phyloP scores from a whole-genome alignment of 2,797 vertebrate genomes.

The Emys orbicularis region DNA sequence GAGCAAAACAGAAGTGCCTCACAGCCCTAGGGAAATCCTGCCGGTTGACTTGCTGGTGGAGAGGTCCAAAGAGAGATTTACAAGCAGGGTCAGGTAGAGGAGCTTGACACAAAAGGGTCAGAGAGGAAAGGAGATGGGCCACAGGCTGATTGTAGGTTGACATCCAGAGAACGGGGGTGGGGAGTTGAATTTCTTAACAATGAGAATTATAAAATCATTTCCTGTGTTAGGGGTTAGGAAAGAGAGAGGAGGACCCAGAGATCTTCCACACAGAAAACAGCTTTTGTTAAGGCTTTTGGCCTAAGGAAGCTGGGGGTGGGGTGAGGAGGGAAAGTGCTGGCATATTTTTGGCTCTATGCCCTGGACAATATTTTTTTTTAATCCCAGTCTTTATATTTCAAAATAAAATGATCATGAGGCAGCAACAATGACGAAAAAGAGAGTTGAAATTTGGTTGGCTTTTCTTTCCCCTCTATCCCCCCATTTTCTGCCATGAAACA shows the following conservation, averaged over 20 bases:
- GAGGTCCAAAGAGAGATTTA: constrained; percentile 24
- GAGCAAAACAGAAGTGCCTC: fast-evolving
- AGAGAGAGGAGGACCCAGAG: constrained; percentile 42
- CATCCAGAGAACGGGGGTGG: neutral
- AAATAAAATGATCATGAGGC: constrained; percentile 67
- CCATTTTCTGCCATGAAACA: constrained; percentile 22
- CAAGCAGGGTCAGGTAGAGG: constrained; percentile 45
- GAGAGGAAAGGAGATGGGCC: constrained; percentile 46
- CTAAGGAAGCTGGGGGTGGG: constrained; percentile 33
- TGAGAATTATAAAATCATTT: constrained; percentile 68
- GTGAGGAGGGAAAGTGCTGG: constrained; percentile 71
- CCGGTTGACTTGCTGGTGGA: neutral
- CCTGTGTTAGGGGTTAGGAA: constrained; percentile 70
- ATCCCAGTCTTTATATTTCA: constrained; percentile 73
- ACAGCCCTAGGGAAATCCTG: neutral
- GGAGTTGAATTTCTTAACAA: constrained; percentile 51
- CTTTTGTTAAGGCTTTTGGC: constrained; percentile 77
- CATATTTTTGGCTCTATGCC: constrained; percentile 75
- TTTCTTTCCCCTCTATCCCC: neutral
- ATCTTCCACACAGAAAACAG: constrained; percentile 75
- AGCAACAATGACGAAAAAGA: constrained; percentile 57
- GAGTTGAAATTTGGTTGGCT: constrained; percentile 49
- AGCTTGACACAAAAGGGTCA: constrained; percentile 20
- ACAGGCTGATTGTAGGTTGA: neutral
- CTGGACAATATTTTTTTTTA: constrained; percentile 75